Base-by-base conservation (phyloP, 1,140 invertebrate genomes). In the Eueides isabella region DNA sequence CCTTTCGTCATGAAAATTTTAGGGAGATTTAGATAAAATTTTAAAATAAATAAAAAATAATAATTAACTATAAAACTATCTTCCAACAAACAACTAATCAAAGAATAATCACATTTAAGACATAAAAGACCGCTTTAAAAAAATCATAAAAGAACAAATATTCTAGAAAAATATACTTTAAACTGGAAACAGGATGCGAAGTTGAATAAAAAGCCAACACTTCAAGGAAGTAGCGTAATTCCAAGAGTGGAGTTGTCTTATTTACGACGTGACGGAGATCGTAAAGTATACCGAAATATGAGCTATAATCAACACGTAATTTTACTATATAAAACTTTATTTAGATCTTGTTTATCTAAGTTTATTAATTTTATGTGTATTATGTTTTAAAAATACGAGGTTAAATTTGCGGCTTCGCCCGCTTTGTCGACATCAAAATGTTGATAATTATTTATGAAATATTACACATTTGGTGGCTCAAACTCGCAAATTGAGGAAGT, bases 211-310 rank as follows among this genome's bases (percentile, higher is more conserved):
- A 72, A 72, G 44, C 29, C 63, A 72, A 66, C 41, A 65, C 63
- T 72, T 72, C 44, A 69, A 74, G 62, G 63, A 74, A 74, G 70
- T 44, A 38, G 62, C 62, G 68, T 70, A 74, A 74, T 68, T 70
- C 29, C 38, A 48, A 67, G 44, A 26, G 14, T 33, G 29, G 26
- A 70, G 61, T 70, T 33, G 61, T 65, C 38, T 71, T 78, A 72
- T 78, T 78, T 75, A 78, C 44, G 72, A 61, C 69, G 75, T 65
- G 72, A 61, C 31, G 70, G 69, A 75, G 62, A 75, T 77, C 76
- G 68, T 74, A 71, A 74, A 74, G 61, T 65, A 71, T 33, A 63
- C 65, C 48, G 64, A 77, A 72, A 78, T 78, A 74, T 78, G 69
- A 68, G 71, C 69, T 74, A 55, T 68, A 19, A 70, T 67, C 26